These are phyloP conservation scores for Aythya baeri DNA, from an alignment of 2,113 vertebrate genomes.

Conservation along the genomic window DNA sequence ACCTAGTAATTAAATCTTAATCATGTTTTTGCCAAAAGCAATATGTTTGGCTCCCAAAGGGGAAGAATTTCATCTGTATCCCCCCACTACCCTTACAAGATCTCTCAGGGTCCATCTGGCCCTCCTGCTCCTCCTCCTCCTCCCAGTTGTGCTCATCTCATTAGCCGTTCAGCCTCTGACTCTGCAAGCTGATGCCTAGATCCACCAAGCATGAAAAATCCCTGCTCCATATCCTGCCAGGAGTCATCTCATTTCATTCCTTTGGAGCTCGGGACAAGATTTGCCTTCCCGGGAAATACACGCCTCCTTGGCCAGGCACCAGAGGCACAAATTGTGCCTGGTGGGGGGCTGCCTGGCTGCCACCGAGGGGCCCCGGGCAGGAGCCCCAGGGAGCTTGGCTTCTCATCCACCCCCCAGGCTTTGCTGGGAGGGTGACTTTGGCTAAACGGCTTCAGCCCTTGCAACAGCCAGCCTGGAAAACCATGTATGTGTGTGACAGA, in stretches of 20 bases:
- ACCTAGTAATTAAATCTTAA: slow-evolving; percentile 20
- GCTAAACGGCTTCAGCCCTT: neutral
- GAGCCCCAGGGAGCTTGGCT: neutral
- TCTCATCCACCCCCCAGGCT: neutral
- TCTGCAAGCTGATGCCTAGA: neutral
- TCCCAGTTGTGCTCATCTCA: neutral
- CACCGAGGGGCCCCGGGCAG: neutral
- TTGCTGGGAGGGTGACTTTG: slow-evolving; percentile 4
- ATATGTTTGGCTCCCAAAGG: neutral
- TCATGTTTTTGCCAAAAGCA: slow-evolving; percentile 5
- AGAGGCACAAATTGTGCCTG: neutral
- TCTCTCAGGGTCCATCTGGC: neutral
- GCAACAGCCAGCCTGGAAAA: neutral
- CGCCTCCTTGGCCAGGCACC: neutral
- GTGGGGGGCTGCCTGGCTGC: neutral
- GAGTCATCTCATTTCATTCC: neutral
- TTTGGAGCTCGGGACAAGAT: neutral
- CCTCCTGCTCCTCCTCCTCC: neutral
- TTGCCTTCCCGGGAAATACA: neutral
- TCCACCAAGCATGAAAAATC: neutral
- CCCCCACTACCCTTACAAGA: neutral
- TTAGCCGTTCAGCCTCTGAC: neutral
- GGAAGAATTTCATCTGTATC: neutral
- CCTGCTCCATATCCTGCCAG: neutral
- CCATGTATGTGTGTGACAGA: accelerated